Percentiles rank a stretch among this genome's conserved stretches.
These are phyloP conservation scores for Cecidostiba fungosa DNA, from an alignment of 2,888 invertebrate genomes.

Conservation along the genomic window DNA sequence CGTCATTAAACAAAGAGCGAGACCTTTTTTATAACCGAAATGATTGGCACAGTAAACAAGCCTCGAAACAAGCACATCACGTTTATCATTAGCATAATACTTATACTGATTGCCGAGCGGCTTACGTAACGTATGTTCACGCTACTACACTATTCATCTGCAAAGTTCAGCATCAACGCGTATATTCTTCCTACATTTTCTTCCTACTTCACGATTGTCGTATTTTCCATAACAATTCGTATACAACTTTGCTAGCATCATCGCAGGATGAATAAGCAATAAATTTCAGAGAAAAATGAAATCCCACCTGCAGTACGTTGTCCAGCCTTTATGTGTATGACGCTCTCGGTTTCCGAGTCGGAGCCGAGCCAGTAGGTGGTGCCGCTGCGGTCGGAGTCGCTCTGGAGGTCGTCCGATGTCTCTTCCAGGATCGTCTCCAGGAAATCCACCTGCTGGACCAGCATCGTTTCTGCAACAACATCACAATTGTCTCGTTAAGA, in stretches of 20 bases:
- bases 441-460: constrained; percentile 84
- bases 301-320: constrained; percentile 73
- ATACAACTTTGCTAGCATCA: background rate
- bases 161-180: background rate
- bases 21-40: background rate
- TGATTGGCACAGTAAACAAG: constrained; percentile 22
- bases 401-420: constrained; percentile 91
- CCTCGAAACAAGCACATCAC: background rate
- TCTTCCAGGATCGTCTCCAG: constrained; percentile 94
- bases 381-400: constrained; percentile 85
- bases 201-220: background rate
- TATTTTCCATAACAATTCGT: background rate
- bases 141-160: background rate
- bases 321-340: constrained; percentile 82
- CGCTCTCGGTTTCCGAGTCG: constrained; percentile 92
- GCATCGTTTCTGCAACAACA: constrained; percentile 71
- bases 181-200: background rate
- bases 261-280: background rate
- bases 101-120: background rate
- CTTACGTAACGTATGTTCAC: background rate
- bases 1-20: background rate
- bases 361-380: constrained; percentile 83
- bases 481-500: background rate
- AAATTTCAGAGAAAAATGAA: background rate
- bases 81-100: background rate